A percentile compares a stretch with the other conserved stretches of the same genome.
These are phyloP conservation scores for Chesias legatella DNA, from an alignment of 2,888 invertebrate species.

Conservation along the genomic window DNA sequence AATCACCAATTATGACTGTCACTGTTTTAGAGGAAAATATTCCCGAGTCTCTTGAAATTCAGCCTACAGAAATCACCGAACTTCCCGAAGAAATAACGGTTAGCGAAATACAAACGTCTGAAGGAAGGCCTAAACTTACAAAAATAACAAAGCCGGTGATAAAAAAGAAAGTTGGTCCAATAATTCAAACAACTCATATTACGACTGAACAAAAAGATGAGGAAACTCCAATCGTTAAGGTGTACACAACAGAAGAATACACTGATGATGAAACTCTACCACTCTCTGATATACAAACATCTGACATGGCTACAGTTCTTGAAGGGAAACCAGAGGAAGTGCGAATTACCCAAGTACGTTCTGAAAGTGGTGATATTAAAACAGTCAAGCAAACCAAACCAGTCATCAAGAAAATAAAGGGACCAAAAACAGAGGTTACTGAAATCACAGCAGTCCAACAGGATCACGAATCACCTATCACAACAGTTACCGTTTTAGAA, in stretches of 20 bases:
- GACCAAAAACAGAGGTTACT: conserved; percentile 31
- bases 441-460: conserved; percentile 28
- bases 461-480: conserved; percentile 33
- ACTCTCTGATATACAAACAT: conserved; percentile 18
- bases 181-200: conserved; percentile 33
- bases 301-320: conserved; percentile 32
- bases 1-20: conserved; percentile 31
- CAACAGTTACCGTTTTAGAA: conserved; percentile 23
- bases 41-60: not conserved
- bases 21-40: not conserved
- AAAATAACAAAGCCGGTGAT: conserved; percentile 47
- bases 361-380: conserved; percentile 37
- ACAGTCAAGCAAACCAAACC: conserved; percentile 41
- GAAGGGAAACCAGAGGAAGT: conserved; percentile 27
- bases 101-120: conserved; percentile 22
- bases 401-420: conserved; percentile 36
- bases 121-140: conserved; percentile 40
- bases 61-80: conserved; percentile 11
- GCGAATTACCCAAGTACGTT: conserved; percentile 25
- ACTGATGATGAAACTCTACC: conserved; percentile 36
- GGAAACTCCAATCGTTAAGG: conserved; percentile 55
- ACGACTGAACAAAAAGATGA: conserved; percentile 34
- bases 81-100: conserved; percentile 37
- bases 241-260: conserved; percentile 51
- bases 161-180: conserved; percentile 36